Evolutionary conservation across 2,888 invertebrate species (phyloP), one percentile per base, ranked within the genome.

Genomic region (Ectemnius continuus): DNA sequence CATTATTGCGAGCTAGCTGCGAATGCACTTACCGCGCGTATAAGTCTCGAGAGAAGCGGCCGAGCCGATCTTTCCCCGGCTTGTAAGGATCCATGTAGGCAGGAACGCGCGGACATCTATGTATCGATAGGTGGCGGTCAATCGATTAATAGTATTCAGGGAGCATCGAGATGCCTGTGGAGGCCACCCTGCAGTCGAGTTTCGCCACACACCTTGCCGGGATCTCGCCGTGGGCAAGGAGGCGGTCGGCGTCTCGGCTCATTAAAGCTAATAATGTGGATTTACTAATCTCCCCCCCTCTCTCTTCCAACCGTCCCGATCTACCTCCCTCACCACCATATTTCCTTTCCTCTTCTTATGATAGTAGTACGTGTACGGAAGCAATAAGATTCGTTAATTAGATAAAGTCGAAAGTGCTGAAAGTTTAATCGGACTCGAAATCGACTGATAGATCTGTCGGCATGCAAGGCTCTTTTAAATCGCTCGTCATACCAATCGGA

Each of bases 231-330:
- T 73, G 81, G 87, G 87, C 84, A 85, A 85, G 85, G 84, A 76
- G 83, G 85, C 85, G 84, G 84, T 78, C 84, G 84, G 82, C 83
- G 85, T 85, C 85, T 83, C 81, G 85, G 85, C 86, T 89, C 88
- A 88, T 89, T 89, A 88, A 88, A 87, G 84, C 86, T 88, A 89
- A 89, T 87, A 89, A 88, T 87, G 88, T 86, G 85, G 88, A 87
- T 89, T 88, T 89, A 87, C 87, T 87, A 88, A 88, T 87, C 87
- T 87, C 85, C 78, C 85, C 81, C 28, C 5, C 36, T 36, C 36
- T 68, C 83, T 83, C 73, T 63, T 61, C 65, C 79, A 70, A 69
- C 36, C 36, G 36, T 36, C 23, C 81, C 79, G 79, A 77, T 74
- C 67, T 77, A 62, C 58, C 57, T 61, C 64, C 67, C 58, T 23